Evolutionary conservation across 2,797 vertebrate genomes (phyloP).

Genomic region (Sarcoramphus papa): DNA sequence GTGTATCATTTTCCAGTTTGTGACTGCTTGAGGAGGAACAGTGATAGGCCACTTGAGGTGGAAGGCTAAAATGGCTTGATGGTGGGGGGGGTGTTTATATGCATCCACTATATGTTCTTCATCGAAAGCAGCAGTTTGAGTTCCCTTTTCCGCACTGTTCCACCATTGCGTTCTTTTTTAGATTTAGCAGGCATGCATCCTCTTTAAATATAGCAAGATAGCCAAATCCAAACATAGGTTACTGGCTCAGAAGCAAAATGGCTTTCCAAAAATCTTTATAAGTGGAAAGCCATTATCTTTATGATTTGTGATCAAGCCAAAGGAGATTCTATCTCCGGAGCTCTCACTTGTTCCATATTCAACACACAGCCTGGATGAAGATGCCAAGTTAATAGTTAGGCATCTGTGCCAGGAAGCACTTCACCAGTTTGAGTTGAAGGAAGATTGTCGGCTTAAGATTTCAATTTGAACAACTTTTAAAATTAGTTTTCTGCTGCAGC

Average conservation of each 20-base stretch:
- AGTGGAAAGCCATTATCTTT: constrained; percentile 31
- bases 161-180: not conserved
- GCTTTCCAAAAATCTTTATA: constrained; percentile 8
- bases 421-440: not conserved
- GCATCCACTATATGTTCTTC: not conserved
- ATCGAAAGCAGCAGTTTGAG: not conserved
- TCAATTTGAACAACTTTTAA: not conserved
- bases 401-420: constrained; percentile 25
- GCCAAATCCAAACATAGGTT: not conserved
- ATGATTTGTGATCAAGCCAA: constrained; percentile 35
- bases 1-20: not conserved
- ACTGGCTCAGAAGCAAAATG: constrained; percentile 15
- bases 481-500: not conserved
- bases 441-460: not conserved
- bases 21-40: not conserved
- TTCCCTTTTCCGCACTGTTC: not conserved
- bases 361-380: not conserved
- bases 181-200: not conserved
- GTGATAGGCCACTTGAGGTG: not conserved
- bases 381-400: constrained; percentile 44
- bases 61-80: not conserved
- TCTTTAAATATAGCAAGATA: not conserved
- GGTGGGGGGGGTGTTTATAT: not conserved
- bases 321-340: not conserved
- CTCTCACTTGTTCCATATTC: constrained; percentile 13